A percentile compares a stretch with the other conserved stretches of the same genome.
phyloP scores from a whole-genome alignment of 2,888 invertebrate species.

The Chouioia cunea region DNA sequence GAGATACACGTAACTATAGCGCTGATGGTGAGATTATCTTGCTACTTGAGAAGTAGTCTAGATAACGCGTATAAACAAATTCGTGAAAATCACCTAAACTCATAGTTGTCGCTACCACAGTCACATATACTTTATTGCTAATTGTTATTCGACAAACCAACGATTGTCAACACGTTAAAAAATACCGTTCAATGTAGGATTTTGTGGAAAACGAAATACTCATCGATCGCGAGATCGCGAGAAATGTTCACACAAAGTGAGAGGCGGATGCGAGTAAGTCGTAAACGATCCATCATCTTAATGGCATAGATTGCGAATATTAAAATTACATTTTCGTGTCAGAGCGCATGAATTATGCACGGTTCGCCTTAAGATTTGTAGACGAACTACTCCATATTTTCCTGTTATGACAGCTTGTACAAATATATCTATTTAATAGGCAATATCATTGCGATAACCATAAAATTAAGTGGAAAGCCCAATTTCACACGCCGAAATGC shows the following conservation, averaged over 20 bases:
- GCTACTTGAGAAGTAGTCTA: too few relatives aligned
- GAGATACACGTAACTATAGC: too few relatives aligned
- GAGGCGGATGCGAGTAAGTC: conserved; percentile 34
- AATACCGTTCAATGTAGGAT: conserved; percentile 2
- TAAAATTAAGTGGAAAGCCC: too few relatives aligned
- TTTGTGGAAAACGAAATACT: conserved; percentile 32
- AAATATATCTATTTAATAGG: not conserved
- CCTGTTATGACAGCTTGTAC: not conserved
- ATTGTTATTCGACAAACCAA: too few relatives aligned
- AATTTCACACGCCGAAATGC: too few relatives aligned
- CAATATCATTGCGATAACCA: not conserved
- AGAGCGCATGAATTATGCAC: conserved; percentile 16
- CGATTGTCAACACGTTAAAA: too few relatives aligned
- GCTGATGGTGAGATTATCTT: too few relatives aligned
- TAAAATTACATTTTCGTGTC: conserved; percentile 15
- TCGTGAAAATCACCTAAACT: too few relatives aligned
- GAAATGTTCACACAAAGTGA: conserved; percentile 7
- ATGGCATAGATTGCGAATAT: conserved; percentile 28
- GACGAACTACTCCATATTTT: not conserved
- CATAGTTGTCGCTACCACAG: too few relatives aligned
- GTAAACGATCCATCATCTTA: conserved; percentile 32
- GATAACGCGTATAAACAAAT: too few relatives aligned
- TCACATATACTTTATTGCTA: too few relatives aligned
- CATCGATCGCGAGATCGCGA: not conserved
- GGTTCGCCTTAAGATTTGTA: not conserved